Conservation (phyloP, 1,140 invertebrate species). For the Tetramorium alpestre region DNA sequence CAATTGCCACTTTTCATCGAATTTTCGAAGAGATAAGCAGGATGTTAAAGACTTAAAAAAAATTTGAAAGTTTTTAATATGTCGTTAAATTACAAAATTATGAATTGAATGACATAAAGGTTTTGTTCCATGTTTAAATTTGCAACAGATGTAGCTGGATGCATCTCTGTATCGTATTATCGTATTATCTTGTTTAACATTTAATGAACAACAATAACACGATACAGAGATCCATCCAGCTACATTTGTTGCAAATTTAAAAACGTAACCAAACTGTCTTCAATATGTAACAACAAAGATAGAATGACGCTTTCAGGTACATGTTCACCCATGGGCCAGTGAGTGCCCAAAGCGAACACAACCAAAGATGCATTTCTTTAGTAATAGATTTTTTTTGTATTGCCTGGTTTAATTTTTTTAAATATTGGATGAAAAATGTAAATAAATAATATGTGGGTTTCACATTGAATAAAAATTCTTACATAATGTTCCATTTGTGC, state of each 20-base stretch:
- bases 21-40: not conserved
- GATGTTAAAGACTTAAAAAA: not conserved
- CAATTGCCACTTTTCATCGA: not conserved
- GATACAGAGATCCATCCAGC: no score
- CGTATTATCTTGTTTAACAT: no score
- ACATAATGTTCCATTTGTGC: conserved; percentile 68
- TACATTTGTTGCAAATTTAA: no score
- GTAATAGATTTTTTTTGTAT: not conserved
- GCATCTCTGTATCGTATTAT: no score
- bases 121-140: no score
- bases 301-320: no score
- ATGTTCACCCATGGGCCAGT: no score
- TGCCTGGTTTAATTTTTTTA: not conserved
- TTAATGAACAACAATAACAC: no score
- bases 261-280: no score
- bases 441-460: not conserved
- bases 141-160: no score
- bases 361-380: not conserved
- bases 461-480: not conserved
- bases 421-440: not conserved
- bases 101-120: not conserved
- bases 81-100: not conserved
- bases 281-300: no score
- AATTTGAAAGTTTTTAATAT: not conserved
- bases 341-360: no score